phyloP scores from a whole-genome alignment of 2,113 vertebrate genomes.

The Lamprotornis superbus region DNA sequence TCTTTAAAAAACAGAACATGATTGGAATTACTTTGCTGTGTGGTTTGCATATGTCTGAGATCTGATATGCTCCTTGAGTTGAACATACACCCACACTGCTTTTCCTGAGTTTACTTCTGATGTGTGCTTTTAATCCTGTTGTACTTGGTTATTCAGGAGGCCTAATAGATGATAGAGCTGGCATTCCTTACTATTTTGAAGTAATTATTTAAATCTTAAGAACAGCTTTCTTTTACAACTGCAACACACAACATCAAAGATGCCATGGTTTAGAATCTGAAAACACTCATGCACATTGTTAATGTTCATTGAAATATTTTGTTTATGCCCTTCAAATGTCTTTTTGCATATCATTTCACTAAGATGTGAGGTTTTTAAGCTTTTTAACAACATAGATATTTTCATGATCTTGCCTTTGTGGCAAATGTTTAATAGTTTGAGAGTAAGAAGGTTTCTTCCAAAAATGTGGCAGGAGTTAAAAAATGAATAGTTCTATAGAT shows the following conservation, averaged over 20 bases:
- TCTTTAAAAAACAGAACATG: neutral
- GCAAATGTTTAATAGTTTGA: neutral
- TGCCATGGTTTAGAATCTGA: neutral
- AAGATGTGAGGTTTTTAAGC: neutral
- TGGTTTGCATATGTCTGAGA: neutral
- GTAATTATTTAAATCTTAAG: neutral
- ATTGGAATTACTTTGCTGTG: neutral
- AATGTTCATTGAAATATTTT: neutral
- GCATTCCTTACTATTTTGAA: neutral
- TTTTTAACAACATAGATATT: neutral
- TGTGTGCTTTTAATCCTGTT: neutral
- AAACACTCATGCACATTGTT: neutral
- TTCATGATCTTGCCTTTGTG: neutral
- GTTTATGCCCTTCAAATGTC: neutral
- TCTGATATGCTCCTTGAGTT: neutral
- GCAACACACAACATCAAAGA: neutral
- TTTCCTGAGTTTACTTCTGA: neutral
- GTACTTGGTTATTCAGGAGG: neutral
- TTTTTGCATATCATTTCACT: neutral
- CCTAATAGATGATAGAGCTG: neutral
- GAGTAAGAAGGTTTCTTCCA: neutral
- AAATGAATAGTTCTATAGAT: neutral
- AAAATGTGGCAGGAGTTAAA: neutral
- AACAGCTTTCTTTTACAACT: neutral
- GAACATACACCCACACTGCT: neutral